phyloP scores from a whole-genome alignment of 2,113 vertebrate genomes.

The Bucco capensis region DNA sequence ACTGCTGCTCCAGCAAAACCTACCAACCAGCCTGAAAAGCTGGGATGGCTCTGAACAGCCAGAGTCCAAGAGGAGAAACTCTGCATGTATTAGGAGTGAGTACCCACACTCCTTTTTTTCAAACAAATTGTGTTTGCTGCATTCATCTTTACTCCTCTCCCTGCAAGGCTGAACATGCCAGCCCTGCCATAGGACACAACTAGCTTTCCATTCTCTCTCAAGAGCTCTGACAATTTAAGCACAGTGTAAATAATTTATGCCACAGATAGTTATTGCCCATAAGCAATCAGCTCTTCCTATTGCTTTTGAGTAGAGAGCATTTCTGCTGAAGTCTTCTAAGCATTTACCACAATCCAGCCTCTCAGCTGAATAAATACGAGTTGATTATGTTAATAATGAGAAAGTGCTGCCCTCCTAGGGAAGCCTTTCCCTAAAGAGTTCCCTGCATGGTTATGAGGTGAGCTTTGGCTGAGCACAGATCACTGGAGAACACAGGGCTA shows the following conservation, averaged over 20 bases:
- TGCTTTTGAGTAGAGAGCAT: not conserved
- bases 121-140: accelerated
- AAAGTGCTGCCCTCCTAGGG: not conserved
- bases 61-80: not conserved
- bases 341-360: not conserved
- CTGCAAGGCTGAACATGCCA: not conserved
- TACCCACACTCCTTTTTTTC: not conserved
- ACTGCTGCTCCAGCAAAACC: not conserved
- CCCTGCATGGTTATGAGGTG: not conserved
- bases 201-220: not conserved
- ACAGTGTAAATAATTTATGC: not conserved
- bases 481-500: accelerated
- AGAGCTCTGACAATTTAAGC: not conserved
- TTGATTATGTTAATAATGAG: not conserved
- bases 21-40: not conserved
- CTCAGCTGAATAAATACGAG: not conserved
- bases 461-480: not conserved
- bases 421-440: not conserved
- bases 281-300: not conserved
- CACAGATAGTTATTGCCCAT: not conserved
- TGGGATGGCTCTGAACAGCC: accelerated
- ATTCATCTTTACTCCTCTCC: not conserved
- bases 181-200: not conserved
- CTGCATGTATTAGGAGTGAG: accelerated
- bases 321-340: not conserved